A percentile compares a stretch with the other conserved stretches of the same genome.
Conservation (phyloP, 2,797 vertebrate genomes). For the Sebastes melanostomus region DNA sequence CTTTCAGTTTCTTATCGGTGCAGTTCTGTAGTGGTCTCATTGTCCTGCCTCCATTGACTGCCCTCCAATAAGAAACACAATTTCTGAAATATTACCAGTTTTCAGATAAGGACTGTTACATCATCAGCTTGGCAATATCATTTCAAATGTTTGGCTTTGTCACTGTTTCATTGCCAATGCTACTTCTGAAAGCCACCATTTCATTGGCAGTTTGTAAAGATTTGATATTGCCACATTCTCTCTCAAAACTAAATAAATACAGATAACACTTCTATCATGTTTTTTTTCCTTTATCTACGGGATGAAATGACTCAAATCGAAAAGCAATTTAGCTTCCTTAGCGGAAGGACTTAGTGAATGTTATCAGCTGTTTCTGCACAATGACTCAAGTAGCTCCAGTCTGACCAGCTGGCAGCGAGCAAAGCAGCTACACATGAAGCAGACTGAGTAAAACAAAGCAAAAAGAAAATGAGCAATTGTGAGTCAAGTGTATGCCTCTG, state of each 20-base stretch:
- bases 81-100: conserved; percentile 27
- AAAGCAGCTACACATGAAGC: conserved; percentile 9
- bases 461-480: conserved; percentile 9
- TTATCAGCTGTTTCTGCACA: conserved; percentile 56
- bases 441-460: conserved; percentile 9
- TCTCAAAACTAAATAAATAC: conserved; percentile 28
- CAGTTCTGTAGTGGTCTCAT: conserved; percentile 8
- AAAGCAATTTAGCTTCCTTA: conserved; percentile 46
- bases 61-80: conserved; percentile 16
- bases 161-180: conserved; percentile 4
- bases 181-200: conserved; percentile 4
- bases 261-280: conserved; percentile 30
- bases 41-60: conserved; percentile 17
- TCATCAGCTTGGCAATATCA: background rate
- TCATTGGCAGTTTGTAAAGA: conserved; percentile 5
- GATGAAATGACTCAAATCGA: conserved; percentile 38
- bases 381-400: conserved; percentile 41
- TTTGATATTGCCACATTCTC: conserved; percentile 6
- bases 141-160: conserved; percentile 33
- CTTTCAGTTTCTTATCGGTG: conserved; percentile 42
- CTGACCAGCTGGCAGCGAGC: conserved; percentile 34
- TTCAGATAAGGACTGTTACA: conserved; percentile 38
- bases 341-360: conserved; percentile 50
- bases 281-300: conserved; percentile 28
- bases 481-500: conserved; percentile 21